A percentile compares a stretch with the other conserved stretches of the same genome.
These are phyloP conservation scores for Python bivittatus DNA, from an alignment of 2,113 vertebrate species.

Conservation along the genomic window DNA sequence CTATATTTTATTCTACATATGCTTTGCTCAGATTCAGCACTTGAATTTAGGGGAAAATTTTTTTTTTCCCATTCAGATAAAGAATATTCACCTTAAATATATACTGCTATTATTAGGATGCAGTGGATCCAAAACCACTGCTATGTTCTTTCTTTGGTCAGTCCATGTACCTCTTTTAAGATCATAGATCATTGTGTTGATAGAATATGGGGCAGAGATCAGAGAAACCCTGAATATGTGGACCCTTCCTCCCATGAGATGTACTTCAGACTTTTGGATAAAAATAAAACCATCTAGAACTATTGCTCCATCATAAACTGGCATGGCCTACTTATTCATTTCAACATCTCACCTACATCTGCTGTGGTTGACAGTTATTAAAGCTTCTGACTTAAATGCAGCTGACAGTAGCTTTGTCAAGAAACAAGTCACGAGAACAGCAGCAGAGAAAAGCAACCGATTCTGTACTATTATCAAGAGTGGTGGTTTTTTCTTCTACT, in stretches of 20 bases:
- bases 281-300: not conserved
- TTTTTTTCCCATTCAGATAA: not conserved
- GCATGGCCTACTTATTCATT: conserved; percentile 17
- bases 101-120: not conserved
- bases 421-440: conserved; percentile 20
- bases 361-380: conserved; percentile 24
- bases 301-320: not conserved
- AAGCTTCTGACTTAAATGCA: conserved; percentile 3
- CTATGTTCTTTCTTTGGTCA: not conserved
- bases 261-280: not conserved
- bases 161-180: not conserved
- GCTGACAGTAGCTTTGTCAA: conserved; percentile 26
- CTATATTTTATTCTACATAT: not conserved
- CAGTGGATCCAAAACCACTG: not conserved
- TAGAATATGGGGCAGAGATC: not conserved
- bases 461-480: not conserved
- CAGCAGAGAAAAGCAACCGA: not conserved
- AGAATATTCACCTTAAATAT: not conserved
- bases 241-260: not conserved
- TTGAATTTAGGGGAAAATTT: not conserved
- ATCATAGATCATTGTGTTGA: not conserved
- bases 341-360: not conserved
- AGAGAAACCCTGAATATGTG: not conserved
- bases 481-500: not conserved
- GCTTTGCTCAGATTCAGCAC: not conserved